Evolutionary conservation across 2,113 vertebrate species (phyloP).

Genomic region (Pogona vitticeps): DNA sequence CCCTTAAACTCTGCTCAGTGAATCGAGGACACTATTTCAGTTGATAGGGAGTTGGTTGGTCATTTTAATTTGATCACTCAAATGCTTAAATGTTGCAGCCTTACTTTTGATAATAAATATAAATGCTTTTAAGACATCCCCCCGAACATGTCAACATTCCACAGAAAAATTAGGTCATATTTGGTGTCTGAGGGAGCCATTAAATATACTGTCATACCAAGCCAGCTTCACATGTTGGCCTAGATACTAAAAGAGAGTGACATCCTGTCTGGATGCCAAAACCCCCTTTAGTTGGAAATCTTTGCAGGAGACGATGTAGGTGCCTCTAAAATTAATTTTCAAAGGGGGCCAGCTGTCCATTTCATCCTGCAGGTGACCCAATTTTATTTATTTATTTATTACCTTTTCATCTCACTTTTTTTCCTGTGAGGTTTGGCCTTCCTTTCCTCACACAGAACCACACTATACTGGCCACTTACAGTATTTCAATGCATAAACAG

Average conservation of each 20-base stretch:
- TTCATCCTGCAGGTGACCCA: background rate
- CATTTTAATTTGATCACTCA: background rate
- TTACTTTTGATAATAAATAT: background rate
- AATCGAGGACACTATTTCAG: background rate
- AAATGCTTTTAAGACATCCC: background rate
- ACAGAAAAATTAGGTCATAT: constrained; percentile 28
- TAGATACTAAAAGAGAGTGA: constrained; percentile 1
- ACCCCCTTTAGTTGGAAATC: background rate
- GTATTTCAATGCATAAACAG: background rate
- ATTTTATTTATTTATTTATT: background rate
- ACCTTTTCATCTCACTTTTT: background rate
- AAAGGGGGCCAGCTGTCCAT: background rate
- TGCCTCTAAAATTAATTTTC: constrained; percentile 12
- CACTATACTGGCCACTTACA: too few relatives aligned
- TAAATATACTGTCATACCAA: constrained; percentile 13
- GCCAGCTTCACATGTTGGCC: background rate
- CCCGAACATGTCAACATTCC: background rate
- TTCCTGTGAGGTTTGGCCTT: background rate
- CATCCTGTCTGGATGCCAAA: background rate
- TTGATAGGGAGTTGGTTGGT: background rate
- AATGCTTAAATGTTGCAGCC: background rate
- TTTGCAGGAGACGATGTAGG: background rate
- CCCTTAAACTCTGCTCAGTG: background rate
- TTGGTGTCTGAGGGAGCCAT: background rate
- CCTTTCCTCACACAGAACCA: background rate